phyloP scores from a whole-genome alignment of 2,888 invertebrate genomes.

The Malthinus flaveolus region DNA sequence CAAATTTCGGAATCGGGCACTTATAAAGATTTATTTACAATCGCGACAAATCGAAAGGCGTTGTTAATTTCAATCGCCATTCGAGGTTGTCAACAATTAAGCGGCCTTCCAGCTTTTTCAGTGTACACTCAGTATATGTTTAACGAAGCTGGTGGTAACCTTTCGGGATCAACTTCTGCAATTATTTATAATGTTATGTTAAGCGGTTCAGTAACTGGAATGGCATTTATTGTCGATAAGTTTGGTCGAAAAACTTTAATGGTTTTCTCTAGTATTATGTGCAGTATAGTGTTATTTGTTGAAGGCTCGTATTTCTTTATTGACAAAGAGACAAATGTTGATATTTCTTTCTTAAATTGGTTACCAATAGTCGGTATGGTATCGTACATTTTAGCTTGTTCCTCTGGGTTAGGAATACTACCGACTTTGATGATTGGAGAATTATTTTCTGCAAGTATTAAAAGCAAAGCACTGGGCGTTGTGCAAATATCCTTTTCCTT shows the following conservation, averaged over 20 bases:
- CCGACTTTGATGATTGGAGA: slow-evolving; percentile 39
- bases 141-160: slow-evolving; percentile 42
- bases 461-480: slow-evolving; percentile 40
- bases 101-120: slow-evolving; percentile 41
- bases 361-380: slow-evolving; percentile 34
- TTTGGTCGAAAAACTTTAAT: slow-evolving; percentile 41
- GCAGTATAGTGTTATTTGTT: slow-evolving; percentile 34
- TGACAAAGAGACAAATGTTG: slow-evolving; percentile 25
- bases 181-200: slow-evolving; percentile 40
- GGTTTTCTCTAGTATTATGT: slow-evolving; percentile 39
- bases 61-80: slow-evolving; percentile 35
- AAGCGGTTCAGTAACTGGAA: slow-evolving; percentile 27
- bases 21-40: slow-evolving; percentile 41
- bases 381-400: slow-evolving; percentile 35
- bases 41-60: slow-evolving; percentile 42
- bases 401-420: slow-evolving; percentile 37
- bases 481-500: slow-evolving; percentile 38
- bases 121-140: slow-evolving; percentile 46
- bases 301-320: slow-evolving; percentile 42
- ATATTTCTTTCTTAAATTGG: slow-evolving; percentile 32
- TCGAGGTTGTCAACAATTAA: slow-evolving; percentile 42
- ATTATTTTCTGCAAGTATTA: slow-evolving; percentile 39
- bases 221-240: slow-evolving; percentile 39
- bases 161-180: slow-evolving; percentile 41
- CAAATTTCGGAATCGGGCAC: slow-evolving; percentile 43